These are phyloP conservation scores for Phalera bucephala DNA, from an alignment of 2,888 invertebrate genomes.

Conservation along the genomic window DNA sequence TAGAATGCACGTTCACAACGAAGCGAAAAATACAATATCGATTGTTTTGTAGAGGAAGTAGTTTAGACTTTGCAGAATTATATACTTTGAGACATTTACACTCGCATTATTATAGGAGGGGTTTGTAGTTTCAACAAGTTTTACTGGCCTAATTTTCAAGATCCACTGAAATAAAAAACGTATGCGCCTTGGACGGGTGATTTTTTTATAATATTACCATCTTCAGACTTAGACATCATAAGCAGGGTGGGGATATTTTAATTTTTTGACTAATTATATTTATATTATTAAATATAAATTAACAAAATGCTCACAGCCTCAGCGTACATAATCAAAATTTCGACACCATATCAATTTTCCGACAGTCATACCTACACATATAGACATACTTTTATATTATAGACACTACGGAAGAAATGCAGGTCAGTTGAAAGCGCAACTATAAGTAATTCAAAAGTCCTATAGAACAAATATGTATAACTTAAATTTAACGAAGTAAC, in stretches of 20 bases:
- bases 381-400: conserved; percentile 16
- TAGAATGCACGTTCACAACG: background rate
- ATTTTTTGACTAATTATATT: conserved; percentile 33
- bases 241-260: conserved; percentile 30
- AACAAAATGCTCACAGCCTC: conserved; percentile 74
- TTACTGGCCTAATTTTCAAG: conserved; percentile 40
- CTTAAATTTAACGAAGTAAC: background rate
- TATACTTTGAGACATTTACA: conserved; percentile 16
- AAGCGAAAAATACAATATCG: too few species aligned
- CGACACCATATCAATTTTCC: conserved; percentile 38
- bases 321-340: conserved; percentile 61
- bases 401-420: conserved; percentile 30
- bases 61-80: conserved; percentile 14
- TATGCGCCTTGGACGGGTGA: conserved; percentile 66
- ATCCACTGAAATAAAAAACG: conserved; percentile 32
- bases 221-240: conserved; percentile 40
- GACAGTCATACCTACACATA: conserved; percentile 29
- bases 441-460: conserved; percentile 16
- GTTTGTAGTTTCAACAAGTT: conserved; percentile 16
- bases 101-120: conserved; percentile 15
- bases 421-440: conserved; percentile 17
- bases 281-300: conserved; percentile 44
- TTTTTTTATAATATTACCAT: conserved; percentile 35
- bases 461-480: background rate
- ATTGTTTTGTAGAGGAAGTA: conserved; percentile 7